phyloP scores from a whole-genome alignment of 2,113 vertebrate genomes.

The Takifugu flavidus region DNA sequence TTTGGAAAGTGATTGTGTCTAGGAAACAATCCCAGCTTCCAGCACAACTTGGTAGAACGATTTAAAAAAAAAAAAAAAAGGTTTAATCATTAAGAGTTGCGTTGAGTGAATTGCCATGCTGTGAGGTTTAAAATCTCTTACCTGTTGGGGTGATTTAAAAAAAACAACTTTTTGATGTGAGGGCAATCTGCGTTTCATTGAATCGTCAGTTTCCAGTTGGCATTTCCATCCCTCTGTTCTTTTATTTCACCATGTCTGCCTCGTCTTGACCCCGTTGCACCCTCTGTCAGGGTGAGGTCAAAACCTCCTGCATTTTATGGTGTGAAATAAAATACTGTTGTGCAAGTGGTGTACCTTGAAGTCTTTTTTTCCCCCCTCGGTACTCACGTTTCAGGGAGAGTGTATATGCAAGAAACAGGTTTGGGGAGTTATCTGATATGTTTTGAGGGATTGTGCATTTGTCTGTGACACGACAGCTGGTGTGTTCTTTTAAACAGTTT shows the following conservation, averaged over 20 bases:
- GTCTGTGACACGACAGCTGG: slow-evolving; percentile 49
- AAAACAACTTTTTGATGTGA: slow-evolving; percentile 5
- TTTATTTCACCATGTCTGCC: slow-evolving; percentile 46
- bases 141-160: slow-evolving; percentile 14
- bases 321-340: slow-evolving; percentile 65
- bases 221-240: no score
- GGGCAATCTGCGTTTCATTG: slow-evolving; percentile 16
- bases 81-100: background rate
- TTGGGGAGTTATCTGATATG: slow-evolving; percentile 35
- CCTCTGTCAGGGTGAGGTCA: slow-evolving; percentile 1
- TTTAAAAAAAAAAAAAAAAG: no score
- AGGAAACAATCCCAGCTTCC: background rate
- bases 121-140: slow-evolving; percentile 12
- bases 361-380: slow-evolving; percentile 14
- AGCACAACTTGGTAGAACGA: background rate
- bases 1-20: background rate
- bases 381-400: slow-evolving; percentile 23
- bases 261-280: slow-evolving; percentile 28
- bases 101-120: slow-evolving; percentile 26
- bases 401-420: slow-evolving; percentile 27
- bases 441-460: slow-evolving; percentile 35
- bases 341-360: slow-evolving; percentile 28
- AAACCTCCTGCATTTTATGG: slow-evolving; percentile 50
- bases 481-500: slow-evolving; percentile 1
- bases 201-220: background rate